A percentile compares a stretch with the other conserved stretches of the same genome.
Evolutionary conservation across 2,888 invertebrate species (phyloP).

Genomic region (Syritta pipiens): DNA sequence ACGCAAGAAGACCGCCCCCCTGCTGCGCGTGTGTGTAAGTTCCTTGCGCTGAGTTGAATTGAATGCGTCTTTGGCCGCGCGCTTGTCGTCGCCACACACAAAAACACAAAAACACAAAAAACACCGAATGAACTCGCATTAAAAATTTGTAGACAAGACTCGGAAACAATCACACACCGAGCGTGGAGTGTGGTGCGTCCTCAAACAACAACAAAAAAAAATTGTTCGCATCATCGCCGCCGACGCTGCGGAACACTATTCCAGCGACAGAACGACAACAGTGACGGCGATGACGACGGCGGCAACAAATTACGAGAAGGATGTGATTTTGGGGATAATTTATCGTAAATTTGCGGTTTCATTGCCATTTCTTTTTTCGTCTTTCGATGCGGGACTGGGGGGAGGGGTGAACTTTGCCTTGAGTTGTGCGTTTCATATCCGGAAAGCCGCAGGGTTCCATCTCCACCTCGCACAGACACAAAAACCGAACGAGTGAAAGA

Average conservation of each 20-base stretch:
- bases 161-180: constrained; percentile 62
- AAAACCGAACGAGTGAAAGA: constrained; percentile 21
- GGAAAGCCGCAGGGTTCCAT: constrained; percentile 61
- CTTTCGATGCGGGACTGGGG: neutral
- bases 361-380: constrained; percentile 29
- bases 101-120: too few species aligned
- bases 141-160: constrained; percentile 69
- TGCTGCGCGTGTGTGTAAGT: constrained; percentile 31
- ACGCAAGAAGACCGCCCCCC: constrained; percentile 27
- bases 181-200: constrained; percentile 7
- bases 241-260: neutral
- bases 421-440: constrained; percentile 50
- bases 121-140: constrained; percentile 65
- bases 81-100: constrained; percentile 65
- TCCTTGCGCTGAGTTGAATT: too few species aligned
- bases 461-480: neutral
- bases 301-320: constrained; percentile 66
- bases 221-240: constrained; percentile 31
- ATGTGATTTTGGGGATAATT: constrained; percentile 69
- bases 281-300: constrained; percentile 8
- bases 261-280: constrained; percentile 4
- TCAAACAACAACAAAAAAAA: constrained; percentile 40
- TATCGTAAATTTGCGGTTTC: constrained; percentile 68
- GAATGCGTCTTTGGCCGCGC: constrained; percentile 51
- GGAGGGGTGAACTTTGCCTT: constrained; percentile 18